These are phyloP conservation scores for Sebastes oblongus DNA, from an alignment of 2,797 vertebrate species.

Conservation along the genomic window DNA sequence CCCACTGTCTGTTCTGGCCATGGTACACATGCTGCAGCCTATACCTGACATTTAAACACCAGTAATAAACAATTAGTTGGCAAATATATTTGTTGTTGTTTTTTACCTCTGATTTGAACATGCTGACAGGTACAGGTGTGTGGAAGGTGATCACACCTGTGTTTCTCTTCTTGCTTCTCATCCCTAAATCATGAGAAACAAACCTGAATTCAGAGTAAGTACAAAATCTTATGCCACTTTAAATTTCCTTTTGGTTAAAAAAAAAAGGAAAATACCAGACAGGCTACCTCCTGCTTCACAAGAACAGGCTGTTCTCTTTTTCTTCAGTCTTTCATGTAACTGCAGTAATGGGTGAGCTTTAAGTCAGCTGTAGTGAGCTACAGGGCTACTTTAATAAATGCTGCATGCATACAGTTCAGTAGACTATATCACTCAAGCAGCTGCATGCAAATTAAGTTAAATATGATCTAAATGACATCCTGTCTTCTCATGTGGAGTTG, in stretches of 20 bases:
- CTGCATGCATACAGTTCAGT: too few relatives aligned
- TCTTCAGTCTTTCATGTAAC: too few relatives aligned
- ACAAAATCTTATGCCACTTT: too few relatives aligned
- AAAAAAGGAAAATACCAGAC: too few relatives aligned
- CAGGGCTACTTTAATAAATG: too few relatives aligned
- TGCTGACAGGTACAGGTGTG: background rate
- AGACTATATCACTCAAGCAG: background rate
- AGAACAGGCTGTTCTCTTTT: too few relatives aligned
- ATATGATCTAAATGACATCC: background rate
- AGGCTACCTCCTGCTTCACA: too few relatives aligned
- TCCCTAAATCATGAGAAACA: constrained; percentile 7
- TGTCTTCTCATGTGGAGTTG: background rate
- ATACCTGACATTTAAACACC: background rate
- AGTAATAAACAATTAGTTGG: constrained; percentile 37
- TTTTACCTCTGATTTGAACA: constrained; percentile 42
- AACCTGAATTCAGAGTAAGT: too few relatives aligned
- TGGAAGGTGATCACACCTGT: constrained; percentile 45
- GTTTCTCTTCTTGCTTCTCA: constrained; percentile 32
- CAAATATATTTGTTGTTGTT: background rate
- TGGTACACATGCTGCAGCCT: background rate
- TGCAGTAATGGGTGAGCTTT: too few relatives aligned
- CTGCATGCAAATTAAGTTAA: background rate
- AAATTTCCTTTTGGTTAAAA: too few relatives aligned
- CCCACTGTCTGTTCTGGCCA: background rate
- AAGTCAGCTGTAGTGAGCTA: too few relatives aligned